Base-by-base conservation (phyloP, 1,140 invertebrate species). In the Mactra quadrangularis region DNA sequence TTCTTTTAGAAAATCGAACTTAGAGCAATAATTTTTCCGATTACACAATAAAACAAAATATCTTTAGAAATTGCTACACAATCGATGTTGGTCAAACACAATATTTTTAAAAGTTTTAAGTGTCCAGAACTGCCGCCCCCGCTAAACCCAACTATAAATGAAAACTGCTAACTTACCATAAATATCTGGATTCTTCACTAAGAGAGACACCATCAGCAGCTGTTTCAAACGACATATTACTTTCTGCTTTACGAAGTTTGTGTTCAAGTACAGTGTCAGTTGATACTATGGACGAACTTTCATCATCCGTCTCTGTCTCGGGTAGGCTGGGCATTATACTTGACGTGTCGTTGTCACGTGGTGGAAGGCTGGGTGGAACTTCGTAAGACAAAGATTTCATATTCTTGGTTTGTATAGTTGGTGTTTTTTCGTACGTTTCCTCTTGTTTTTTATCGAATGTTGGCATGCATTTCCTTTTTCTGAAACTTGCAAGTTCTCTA, bases 401-500 rank as follows among this genome's bases (percentile, higher is more conserved):
- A 53, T 41, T 50, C 33, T 38, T 55, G 17, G 70, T 55, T 53
- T 72, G 52, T 55, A 72, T 72, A 11, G 47, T 31, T 1, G 70
- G 17, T 52, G 52, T 31, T 25, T 55, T 45, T 29, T 60, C 57
- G 1, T 22, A 22, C 19, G 15, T 45, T 29, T 68, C 62, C 11
- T 68, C 76, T 41, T 41, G 38, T 47, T 55, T 25, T 27, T 50
- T 59, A 45, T 77, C 75, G 19, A 9, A 45, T 0, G 45, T 31
- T 0, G 62, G 62, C n/a, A 78, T 31, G 27, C n/a, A 17, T 47
- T 66, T 78, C 19, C 27, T 68, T 25, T 29, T 52, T 15, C 60
- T 84, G 74, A 88, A 87, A n/a, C 79, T 41, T 25, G 82, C 53
- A 15, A 90, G 86, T 78, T 91, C 89, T 59, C 88, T 86, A 17